Evolutionary conservation across 2,797 vertebrate species (phyloP).

Genomic region (Craterocephalus amniculus): DNA sequence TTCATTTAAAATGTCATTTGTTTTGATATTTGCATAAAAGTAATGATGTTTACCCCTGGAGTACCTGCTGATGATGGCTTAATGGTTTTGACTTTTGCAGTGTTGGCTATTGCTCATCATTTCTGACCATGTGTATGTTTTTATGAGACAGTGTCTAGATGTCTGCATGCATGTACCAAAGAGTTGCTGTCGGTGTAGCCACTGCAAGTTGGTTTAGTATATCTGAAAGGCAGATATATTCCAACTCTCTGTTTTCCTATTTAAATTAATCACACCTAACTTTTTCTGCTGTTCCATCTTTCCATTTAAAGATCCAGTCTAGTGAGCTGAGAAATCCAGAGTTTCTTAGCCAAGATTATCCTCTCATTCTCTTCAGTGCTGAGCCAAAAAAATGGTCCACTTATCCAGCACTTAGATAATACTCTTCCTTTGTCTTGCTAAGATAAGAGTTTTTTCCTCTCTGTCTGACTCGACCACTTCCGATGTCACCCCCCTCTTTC

Average conservation of each 20-base stretch:
- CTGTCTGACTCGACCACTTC: slow-evolving; percentile 51
- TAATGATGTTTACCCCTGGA: slow-evolving; percentile 15
- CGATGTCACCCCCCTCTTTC: slow-evolving; percentile 39
- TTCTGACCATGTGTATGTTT: slow-evolving; percentile 4
- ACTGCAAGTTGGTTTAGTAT: slow-evolving; percentile 2
- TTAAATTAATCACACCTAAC: slow-evolving; percentile 43
- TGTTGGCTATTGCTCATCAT: background rate
- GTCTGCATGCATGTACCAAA: background rate
- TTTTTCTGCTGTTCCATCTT: slow-evolving; percentile 35
- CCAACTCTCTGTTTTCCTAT: slow-evolving; percentile 25
- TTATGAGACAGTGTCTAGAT: slow-evolving; percentile 2
- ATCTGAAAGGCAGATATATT: slow-evolving; percentile 22
- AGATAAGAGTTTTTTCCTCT: slow-evolving; percentile 24
- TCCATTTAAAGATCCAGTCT: slow-evolving; percentile 39
- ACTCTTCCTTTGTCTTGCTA: slow-evolving; percentile 16
- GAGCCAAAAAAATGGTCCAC: slow-evolving; percentile 44
- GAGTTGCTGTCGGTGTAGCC: background rate
- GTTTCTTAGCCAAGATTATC: slow-evolving; percentile 57
- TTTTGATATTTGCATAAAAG: slow-evolving; percentile 21
- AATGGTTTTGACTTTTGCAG: slow-evolving; percentile 2
- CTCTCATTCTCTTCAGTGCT: slow-evolving; percentile 32
- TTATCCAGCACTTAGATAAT: slow-evolving; percentile 49
- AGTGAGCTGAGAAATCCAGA: slow-evolving; percentile 55
- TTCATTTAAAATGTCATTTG: slow-evolving; percentile 13
- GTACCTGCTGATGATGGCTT: background rate